phyloP scores from a whole-genome alignment of 2,888 invertebrate genomes.

The Rhagophthalmus giganteus region DNA sequence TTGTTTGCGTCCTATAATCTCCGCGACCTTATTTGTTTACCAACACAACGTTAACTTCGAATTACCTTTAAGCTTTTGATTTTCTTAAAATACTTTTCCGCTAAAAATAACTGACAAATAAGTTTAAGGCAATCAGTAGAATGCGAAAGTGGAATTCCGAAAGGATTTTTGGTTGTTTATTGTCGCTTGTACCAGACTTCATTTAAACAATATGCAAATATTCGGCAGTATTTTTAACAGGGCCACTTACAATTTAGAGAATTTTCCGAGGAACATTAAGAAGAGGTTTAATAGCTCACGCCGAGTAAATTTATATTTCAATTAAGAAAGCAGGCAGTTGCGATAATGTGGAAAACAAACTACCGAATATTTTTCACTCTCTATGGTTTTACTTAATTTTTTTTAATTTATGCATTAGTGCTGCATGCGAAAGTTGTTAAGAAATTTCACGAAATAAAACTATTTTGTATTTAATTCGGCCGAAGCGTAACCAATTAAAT shows the following conservation, averaged over 20 bases:
- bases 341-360: constrained; percentile 9
- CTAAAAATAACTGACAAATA: too few species aligned
- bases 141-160: background rate
- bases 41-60: too few species aligned
- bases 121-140: too few species aligned
- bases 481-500: too few species aligned
- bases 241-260: constrained; percentile 10
- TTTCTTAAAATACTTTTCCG: too few species aligned
- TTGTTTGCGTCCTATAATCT: constrained; percentile 4
- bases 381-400: too few species aligned
- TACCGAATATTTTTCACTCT: too few species aligned
- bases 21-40: background rate
- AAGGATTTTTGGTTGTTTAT: constrained; percentile 7
- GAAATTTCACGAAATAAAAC: too few species aligned
- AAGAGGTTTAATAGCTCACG: constrained; percentile 15
- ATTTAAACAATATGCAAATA: constrained; percentile 12
- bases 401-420: too few species aligned
- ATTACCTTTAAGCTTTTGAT: too few species aligned
- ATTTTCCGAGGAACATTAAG: constrained; percentile 14
- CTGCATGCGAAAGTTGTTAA: too few species aligned
- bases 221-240: constrained; percentile 12
- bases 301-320: constrained; percentile 18
- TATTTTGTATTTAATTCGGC: too few species aligned
- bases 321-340: constrained; percentile 14
- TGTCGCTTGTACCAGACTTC: background rate